Evolutionary conservation across 2,888 invertebrate species (phyloP).

Genomic region (Oscheius onirici): DNA sequence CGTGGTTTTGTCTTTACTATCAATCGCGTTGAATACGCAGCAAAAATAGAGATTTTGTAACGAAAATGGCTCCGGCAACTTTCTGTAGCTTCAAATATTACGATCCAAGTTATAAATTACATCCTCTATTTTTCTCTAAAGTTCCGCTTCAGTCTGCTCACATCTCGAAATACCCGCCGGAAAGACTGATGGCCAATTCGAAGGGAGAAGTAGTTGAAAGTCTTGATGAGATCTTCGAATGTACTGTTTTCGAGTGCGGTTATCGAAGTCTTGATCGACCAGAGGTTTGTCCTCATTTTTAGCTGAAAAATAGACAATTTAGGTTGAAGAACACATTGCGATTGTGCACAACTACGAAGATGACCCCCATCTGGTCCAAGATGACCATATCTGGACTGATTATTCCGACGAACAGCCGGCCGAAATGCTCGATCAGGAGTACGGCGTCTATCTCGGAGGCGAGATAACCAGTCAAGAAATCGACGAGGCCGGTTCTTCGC

Average conservation of each 20-base stretch:
- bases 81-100: no score
- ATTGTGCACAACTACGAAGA: conserved; percentile 32
- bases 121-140: no score
- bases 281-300: conserved; percentile 26
- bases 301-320: neutral
- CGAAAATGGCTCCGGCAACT: no score
- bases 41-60: no score
- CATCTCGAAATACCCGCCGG: no score
- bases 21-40: no score
- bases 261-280: conserved; percentile 35
- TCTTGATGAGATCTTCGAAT: neutral
- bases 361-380: conserved; percentile 24
- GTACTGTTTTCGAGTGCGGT: conserved; percentile 34
- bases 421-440: neutral
- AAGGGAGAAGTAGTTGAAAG: neutral
- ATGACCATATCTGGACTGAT: conserved; percentile 10
- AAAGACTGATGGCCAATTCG: no score
- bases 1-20: no score
- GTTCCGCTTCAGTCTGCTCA: no score
- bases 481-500: neutral
- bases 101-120: no score
- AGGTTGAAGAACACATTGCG: conserved; percentile 41
- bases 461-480: neutral
- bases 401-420: neutral
- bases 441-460: neutral